A percentile compares a stretch with the other conserved stretches of the same genome.
Conservation (phyloP, 2,888 invertebrate species). For the Phlogophora meticulosa region DNA sequence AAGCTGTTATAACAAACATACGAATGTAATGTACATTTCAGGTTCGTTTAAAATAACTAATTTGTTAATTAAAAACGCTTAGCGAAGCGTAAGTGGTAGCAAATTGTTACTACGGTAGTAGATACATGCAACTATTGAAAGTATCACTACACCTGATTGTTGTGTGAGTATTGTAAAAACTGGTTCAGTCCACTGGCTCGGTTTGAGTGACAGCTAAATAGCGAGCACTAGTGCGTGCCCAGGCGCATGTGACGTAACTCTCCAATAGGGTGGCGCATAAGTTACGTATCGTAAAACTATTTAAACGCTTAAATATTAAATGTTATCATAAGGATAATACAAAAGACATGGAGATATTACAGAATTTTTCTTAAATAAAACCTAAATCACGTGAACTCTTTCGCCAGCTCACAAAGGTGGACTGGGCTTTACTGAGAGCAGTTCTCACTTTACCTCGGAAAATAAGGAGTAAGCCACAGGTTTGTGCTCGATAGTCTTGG, state of each 20-base stretch:
- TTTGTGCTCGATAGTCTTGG: no score
- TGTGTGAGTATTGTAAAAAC: constrained; percentile 45
- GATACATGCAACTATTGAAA: constrained; percentile 23
- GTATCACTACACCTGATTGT: constrained; percentile 33
- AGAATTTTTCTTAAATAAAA: no score
- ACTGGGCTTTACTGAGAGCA: no score
- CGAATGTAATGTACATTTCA: constrained; percentile 4
- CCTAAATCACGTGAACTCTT: no score
- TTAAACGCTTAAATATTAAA: no score
- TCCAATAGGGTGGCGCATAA: constrained; percentile 6
- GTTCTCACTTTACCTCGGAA: no score
- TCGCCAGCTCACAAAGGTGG: no score
- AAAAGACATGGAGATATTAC: no score
- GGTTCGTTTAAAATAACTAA: constrained; percentile 36
- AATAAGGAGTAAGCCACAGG: no score
- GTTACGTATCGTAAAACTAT: no score
- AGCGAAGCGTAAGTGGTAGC: constrained; percentile 45
- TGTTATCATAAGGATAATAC: no score
- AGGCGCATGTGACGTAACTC: constrained; percentile 42
- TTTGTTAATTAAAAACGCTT: constrained; percentile 37
- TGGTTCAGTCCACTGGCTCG: constrained; percentile 42
- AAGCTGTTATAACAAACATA: constrained; percentile 13
- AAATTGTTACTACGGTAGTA: constrained; percentile 25
- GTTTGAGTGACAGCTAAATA: constrained; percentile 59
- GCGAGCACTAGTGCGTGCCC: constrained; percentile 41